Evolutionary conservation across 2,888 invertebrate species (phyloP), one percentile per base, ranked within the genome.

Genomic region (Pristionchus exspectatus): DNA sequence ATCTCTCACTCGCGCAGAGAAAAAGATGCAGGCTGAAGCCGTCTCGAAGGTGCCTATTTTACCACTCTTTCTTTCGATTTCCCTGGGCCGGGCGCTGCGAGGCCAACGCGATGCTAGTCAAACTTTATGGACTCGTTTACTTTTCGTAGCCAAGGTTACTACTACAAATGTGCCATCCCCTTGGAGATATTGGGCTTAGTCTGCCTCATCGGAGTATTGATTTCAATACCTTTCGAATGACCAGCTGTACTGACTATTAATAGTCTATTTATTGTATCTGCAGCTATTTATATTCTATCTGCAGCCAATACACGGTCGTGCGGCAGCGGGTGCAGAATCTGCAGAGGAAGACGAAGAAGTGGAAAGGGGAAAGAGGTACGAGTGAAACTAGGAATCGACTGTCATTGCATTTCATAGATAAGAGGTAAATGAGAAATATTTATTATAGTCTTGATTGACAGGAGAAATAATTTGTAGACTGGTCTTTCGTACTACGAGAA

Each of bases 231-330:
- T 12, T 50, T 50, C 10, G 12, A 12, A 50, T 3, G 44, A 9
- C 44, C 10, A 9, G 44, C 9, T 50, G 44, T 9, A 50, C 44
- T 50, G 44, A 9, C 44, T 50, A 9, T 50, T 12, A 50, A 50
- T 50, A 50, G 9, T 9, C 9, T 50, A 50, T 3, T 9, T 50
- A 50, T 50, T 50, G 30, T 1, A 72, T 33, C 30, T 72, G 30
- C 56, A 4, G 21, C n/a, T 24, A n/a, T 63, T 1, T n/a, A 63
- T 24, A 63, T 63, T n/a, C 59, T 9, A 10, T 77, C 4, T 77
- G 44, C 81, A 81, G 81, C 44, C 74, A 44, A 81, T 50, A n/a
- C 54, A 54, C 27, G 14, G 81, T 81, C 81, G 81, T 50, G 81
- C 50, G 27, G 81, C 50, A n/a, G 81, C 50, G 44, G 77, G 38